Percentiles rank a stretch among this genome's conserved stretches.
Conservation (phyloP, 1,140 invertebrate species). For the Archivesica marissinica region DNA sequence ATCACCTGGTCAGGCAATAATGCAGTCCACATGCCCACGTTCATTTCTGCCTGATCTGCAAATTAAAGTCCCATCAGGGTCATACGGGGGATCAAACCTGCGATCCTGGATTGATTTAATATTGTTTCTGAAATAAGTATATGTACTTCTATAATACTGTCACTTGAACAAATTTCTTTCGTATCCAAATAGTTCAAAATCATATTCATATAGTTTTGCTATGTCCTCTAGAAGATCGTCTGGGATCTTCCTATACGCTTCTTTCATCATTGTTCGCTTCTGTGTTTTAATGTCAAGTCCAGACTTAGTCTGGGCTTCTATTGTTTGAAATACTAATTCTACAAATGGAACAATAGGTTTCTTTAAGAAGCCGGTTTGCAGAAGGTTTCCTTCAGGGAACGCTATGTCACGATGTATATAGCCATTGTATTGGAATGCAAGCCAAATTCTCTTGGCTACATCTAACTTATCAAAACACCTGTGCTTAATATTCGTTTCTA, state of each 20-base stretch:
- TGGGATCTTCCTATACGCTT: slow-evolving; percentile 28
- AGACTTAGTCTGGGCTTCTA: neutral
- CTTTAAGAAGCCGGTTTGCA: neutral
- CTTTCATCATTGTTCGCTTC: slow-evolving; percentile 26
- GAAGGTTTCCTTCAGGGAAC: neutral
- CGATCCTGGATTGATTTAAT: no score
- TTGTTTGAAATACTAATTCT: neutral
- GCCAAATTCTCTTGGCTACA: slow-evolving; percentile 38
- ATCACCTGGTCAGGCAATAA: no score
- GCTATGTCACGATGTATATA: slow-evolving; percentile 26
- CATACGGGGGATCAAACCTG: no score
- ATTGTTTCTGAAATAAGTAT: no score
- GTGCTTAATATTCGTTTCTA: neutral
- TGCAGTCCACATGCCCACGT: no score
- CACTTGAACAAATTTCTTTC: slow-evolving; percentile 10
- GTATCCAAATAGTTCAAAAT: slow-evolving; percentile 57
- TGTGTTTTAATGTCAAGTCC: neutral
- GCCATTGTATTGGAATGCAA: slow-evolving; percentile 51
- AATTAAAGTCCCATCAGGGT: no score
- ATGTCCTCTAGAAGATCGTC: neutral
- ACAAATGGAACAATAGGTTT: neutral
- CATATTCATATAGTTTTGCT: slow-evolving; percentile 20
- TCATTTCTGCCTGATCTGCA: no score
- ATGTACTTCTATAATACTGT: no score
- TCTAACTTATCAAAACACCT: slow-evolving; percentile 51